Base-by-base conservation (phyloP, 2,113 vertebrate genomes). In the Carlito syrichta region DNA sequence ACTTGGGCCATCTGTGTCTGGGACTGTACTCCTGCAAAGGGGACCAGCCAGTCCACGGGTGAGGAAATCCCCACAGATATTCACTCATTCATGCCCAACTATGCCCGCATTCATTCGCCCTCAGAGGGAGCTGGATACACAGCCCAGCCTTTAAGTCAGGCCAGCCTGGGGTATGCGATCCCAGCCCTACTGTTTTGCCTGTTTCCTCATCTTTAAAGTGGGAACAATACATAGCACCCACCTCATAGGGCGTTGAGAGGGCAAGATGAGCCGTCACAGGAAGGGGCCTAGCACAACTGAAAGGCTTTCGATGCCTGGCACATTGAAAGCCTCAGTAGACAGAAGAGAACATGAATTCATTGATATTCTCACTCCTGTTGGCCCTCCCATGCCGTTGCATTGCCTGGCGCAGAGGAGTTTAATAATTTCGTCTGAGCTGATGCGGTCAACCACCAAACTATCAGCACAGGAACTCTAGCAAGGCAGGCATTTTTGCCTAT, bases 1-100 rank as follows among this genome's bases (percentile, higher is more conserved):
- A 91, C 99, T 99, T 96, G 99, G 98, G 98, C 99, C 98, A 62
- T 99, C 99, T 0, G 97, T 54, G 38, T 99, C 99, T 98, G 99
- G 99, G 38, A 98, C 98, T 0, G 98, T 97, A 30, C 98, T 99
- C 97, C 99, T 99, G 98, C 22, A 95, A 5, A 88, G 74, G 91
- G 96, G 68, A 48, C 20, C 95, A 82, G 16, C 8, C 50, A 54
- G 60, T 43, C 85, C 58, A 30, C 4, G 8, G 27, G 45, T 48
- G 74, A 83, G 71, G 73, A 82, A 43, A n/a, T 56, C 71, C 45
- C 83, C 52, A 43, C 14, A 13, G 1, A 40, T 45, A 16, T n/a
- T 68, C 84, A 48, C 60, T 81, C 93, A 60, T 73, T 94, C 45
- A 40, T 40, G 45, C 30, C 52, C 71, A 58, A 48, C 48, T 43